These are phyloP conservation scores for Neotoxoptera formosana DNA, from an alignment of 1,140 invertebrate genomes.

Conservation along the genomic window DNA sequence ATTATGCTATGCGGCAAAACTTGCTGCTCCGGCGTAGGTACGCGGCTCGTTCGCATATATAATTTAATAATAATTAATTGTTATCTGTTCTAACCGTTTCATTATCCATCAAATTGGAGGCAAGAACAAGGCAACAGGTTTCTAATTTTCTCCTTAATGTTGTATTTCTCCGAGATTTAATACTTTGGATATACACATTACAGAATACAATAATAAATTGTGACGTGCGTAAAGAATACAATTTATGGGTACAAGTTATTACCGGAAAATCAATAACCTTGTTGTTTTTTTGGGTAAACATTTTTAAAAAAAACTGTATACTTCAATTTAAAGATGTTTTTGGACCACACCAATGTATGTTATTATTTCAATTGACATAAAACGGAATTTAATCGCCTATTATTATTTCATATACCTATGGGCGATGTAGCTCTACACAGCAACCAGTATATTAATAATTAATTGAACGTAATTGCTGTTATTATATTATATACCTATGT, in stretches of 20 bases:
- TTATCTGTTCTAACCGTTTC: not conserved
- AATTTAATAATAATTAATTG: constrained; percentile 15
- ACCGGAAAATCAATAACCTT: not conserved
- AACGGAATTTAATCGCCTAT: no score
- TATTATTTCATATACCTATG: not conserved
- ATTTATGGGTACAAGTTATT: not conserved
- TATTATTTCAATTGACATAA: not conserved
- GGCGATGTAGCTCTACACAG: not conserved
- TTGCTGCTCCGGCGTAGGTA: not conserved
- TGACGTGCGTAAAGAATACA: no score
- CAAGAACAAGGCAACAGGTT: not conserved
- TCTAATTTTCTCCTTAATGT: not conserved
- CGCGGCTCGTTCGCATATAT: not conserved
- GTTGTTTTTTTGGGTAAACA: no score
- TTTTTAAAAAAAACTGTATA: no score
- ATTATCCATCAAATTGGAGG: not conserved
- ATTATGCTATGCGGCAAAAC: not conserved
- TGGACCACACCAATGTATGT: no score
- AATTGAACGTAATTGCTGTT: not conserved
- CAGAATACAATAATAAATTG: not conserved
- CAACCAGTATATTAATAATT: not conserved
- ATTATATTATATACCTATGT: no score
- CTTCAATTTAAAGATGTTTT: no score
- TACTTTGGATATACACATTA: not conserved
- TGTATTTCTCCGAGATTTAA: not conserved